Evolutionary conservation across 2,797 vertebrate genomes (phyloP).

Genomic region (Falco naumanni): DNA sequence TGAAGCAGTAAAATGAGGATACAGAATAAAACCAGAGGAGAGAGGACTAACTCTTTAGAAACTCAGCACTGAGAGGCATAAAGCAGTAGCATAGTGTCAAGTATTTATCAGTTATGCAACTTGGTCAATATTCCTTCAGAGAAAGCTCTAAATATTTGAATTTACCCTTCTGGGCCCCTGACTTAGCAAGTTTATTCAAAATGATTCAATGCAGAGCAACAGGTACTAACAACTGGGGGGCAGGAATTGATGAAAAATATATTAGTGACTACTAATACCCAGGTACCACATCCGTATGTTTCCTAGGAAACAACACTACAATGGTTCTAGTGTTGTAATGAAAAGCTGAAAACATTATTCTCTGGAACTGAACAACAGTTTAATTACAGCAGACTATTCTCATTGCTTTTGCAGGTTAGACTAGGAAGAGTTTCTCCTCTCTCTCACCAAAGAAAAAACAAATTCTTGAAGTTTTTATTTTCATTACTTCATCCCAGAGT

Average conservation of each 20-base stretch:
- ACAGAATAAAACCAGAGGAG: neutral
- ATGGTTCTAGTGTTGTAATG: neutral
- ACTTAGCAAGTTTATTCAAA: neutral
- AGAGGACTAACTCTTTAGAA: neutral
- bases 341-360: neutral
- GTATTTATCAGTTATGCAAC: neutral
- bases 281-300: neutral
- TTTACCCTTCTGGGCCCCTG: neutral
- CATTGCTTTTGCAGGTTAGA: neutral
- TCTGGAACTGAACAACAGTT: neutral
- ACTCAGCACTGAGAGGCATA: neutral
- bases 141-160: neutral
- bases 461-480: neutral
- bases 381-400: neutral
- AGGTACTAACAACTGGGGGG: neutral
- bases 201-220: neutral
- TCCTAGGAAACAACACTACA: neutral
- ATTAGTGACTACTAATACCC: neutral
- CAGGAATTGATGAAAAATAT: neutral
- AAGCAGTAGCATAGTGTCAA: neutral
- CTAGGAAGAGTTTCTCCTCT: neutral
- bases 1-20: neutral
- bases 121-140: neutral
- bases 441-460: neutral
- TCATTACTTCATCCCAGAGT: neutral